Evolutionary conservation across 1,140 invertebrate species (phyloP).

Genomic region (Tetraneura akinire): DNA sequence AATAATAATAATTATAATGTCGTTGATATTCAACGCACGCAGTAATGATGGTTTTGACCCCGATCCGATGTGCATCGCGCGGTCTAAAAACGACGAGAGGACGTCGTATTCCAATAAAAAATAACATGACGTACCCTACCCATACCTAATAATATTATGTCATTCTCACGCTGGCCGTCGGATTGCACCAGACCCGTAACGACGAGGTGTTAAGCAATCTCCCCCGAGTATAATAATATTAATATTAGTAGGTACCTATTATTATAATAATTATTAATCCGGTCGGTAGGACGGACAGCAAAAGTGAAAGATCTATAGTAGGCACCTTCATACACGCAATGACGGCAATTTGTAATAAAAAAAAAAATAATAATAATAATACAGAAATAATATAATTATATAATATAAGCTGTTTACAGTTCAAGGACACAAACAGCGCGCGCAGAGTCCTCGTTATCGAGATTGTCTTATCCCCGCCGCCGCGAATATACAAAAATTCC

Average conservation of each 20-base stretch:
- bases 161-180: not conserved
- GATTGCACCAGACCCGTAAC: conserved; percentile 6
- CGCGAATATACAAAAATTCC: not conserved
- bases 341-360: no score
- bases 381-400: not conserved
- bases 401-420: not conserved
- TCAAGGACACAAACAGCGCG: not conserved
- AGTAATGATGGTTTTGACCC: no score
- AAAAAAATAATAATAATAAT: no score
- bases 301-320: not conserved
- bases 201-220: conserved; percentile 9
- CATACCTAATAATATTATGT: not conserved
- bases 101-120: no score
- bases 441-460: not conserved
- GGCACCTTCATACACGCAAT: not conserved
- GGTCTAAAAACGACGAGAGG: conserved; percentile 1
- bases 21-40: no score
- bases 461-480: not conserved
- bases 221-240: no score
- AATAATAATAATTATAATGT: no score
- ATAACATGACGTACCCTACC: no score
- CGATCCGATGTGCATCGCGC: not conserved
- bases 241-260: no score
- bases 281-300: not conserved
- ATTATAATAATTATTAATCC: conserved; percentile 3